Evolutionary conservation across 2,888 invertebrate species (phyloP).

Genomic region (Chironomus tentans): DNA sequence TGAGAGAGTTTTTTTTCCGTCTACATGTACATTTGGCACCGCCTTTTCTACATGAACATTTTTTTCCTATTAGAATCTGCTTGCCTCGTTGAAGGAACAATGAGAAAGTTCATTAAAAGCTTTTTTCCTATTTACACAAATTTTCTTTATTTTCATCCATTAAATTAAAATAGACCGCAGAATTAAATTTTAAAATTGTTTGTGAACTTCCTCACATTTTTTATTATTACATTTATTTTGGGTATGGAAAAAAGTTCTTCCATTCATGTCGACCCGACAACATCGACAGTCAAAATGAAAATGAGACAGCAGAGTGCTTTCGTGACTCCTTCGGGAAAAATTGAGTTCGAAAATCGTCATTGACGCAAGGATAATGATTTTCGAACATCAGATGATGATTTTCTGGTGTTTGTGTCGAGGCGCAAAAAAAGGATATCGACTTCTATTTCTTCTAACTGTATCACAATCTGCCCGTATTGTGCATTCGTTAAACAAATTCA

Average conservation of each 20-base stretch:
- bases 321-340: background rate
- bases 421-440: background rate
- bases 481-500: no score
- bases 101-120: background rate
- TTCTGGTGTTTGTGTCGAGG: background rate
- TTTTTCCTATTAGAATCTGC: background rate
- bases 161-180: background rate
- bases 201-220: background rate
- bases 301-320: background rate
- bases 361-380: background rate
- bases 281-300: background rate
- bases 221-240: background rate
- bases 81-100: background rate
- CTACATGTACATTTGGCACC: background rate
- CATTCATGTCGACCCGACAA: background rate
- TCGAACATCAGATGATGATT: background rate
- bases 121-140: background rate
- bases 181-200: background rate
- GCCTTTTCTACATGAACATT: background rate
- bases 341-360: background rate
- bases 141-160: no score
- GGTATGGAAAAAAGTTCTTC: background rate
- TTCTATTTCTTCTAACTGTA: background rate
- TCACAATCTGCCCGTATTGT: no score
- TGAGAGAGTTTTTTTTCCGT: background rate